Evolutionary conservation across 1,140 invertebrate species (phyloP), one percentile per base, ranked within the genome.

Genomic region (Saccostrea cuccullata): DNA sequence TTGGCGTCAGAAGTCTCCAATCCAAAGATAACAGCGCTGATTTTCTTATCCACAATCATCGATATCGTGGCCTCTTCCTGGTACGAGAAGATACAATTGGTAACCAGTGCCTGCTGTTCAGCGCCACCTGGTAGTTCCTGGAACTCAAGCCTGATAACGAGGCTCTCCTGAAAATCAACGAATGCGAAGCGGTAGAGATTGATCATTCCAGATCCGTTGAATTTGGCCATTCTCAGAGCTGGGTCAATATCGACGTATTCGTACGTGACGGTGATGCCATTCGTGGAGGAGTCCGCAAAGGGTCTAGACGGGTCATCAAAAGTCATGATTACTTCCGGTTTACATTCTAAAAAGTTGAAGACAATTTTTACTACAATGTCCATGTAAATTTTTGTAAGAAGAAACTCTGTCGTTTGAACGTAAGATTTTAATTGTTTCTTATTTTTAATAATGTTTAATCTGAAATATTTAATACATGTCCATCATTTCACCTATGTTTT

Each of bases 11-110:
- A 40, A 13, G 88, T 89, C 26, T 83, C 36, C 23, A 85, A 82
- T 8, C 82, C 73, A 23, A 89, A 89, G 12, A 86, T n/a, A 47
- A 89, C 88, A 17, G 85, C 67, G 23, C 47, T 64, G 58, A 60
- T 84, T 55, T 56, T 30, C 13, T 60, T 82, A 17, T 86, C 26
- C 0, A 70, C 85, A 15, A 86, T 30, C 36, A 89, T 89, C 4
- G 85, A 77, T 30, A 89, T 36, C 0, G 88, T 85, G 3, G 88
- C 85, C 77, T 89, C 88, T 64, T 89, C 88, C 12, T 83, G 56
- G 15, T 89, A 70, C 20, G 85, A 86, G 13, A 82, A 86, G n/a
- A 89, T 86, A 67, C 88, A 89, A 26, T 89, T 89, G 55, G 88
- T 86, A 12, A 89, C 82, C 0, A 89, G 30, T 3, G 88, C 88